A percentile compares a stretch with the other conserved stretches of the same genome.
Conservation (phyloP, 2,113 vertebrate species). For the Megaleporinus macrocephalus region DNA sequence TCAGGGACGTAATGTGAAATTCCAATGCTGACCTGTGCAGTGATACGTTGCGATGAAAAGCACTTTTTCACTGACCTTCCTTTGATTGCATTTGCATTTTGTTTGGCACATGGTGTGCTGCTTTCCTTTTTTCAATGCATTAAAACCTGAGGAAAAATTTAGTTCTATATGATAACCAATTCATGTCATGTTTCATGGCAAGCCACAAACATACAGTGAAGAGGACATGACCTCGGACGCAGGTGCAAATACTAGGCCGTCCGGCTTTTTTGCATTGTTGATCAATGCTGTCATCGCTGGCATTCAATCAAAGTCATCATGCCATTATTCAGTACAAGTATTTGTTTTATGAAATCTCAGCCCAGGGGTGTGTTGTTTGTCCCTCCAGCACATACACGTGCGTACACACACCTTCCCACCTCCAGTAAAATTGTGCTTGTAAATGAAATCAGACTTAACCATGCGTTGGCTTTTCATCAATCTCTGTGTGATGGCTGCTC, state of each 20-base stretch:
- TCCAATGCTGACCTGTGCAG: background rate
- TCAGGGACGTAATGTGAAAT: slow-evolving; percentile 17
- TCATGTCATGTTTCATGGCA: slow-evolving; percentile 55
- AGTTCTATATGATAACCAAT: slow-evolving; percentile 54
- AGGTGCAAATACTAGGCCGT: slow-evolving; percentile 48
- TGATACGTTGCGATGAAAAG: slow-evolving; percentile 46
- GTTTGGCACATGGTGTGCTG: slow-evolving; percentile 2
- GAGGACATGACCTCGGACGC: slow-evolving; percentile 51
- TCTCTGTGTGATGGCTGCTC: slow-evolving; percentile 67
- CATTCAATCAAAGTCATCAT: slow-evolving; percentile 69
- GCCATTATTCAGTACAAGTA: slow-evolving; percentile 68
- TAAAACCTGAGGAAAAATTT: slow-evolving; percentile 52
- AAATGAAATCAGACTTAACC: slow-evolving; percentile 74
- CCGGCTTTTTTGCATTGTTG: slow-evolving; percentile 60
- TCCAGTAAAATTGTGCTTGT: slow-evolving; percentile 65
- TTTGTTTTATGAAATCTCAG: slow-evolving; percentile 67
- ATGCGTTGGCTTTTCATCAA: slow-evolving; percentile 71
- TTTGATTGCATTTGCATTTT: slow-evolving; percentile 55
- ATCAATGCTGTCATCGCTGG: slow-evolving; percentile 64
- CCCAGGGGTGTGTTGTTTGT: slow-evolving; percentile 60
- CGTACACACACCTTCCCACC: slow-evolving; percentile 37
- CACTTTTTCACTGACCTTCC: slow-evolving; percentile 49
- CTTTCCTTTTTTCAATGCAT: slow-evolving; percentile 15
- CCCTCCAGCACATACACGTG: slow-evolving; percentile 46
- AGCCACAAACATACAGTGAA: slow-evolving; percentile 51